These are phyloP conservation scores for human (Homo sapiens) DNA, from an alignment of 2,113 vertebrate species.

Conservation along the genomic window GRCh38 chr20:14673001-14673500, in stretches of 20 bases:
- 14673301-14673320: not conserved
- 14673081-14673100: not conserved
- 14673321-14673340: not conserved
- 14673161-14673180: not conserved
- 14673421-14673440: not conserved
- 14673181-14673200: not conserved
- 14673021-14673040: not conserved
- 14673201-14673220: not conserved
- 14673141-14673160: not conserved
- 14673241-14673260: not conserved
- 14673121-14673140: not conserved
- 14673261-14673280: not conserved
- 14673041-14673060: not conserved
- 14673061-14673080: not conserved
- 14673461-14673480: not conserved
- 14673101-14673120: not conserved
- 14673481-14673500: not conserved
- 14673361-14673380: not conserved
- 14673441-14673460: not conserved
- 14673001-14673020: not conserved
- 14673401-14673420: not conserved
- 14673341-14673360: not conserved
- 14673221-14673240: not conserved
- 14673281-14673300: not conserved
- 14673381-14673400: rapidly evolving